Percentiles rank a stretch among this genome's conserved stretches.
These are phyloP conservation scores for Chaenocephalus aceratus DNA, from an alignment of 2,113 vertebrate genomes.

Conservation along the genomic window DNA sequence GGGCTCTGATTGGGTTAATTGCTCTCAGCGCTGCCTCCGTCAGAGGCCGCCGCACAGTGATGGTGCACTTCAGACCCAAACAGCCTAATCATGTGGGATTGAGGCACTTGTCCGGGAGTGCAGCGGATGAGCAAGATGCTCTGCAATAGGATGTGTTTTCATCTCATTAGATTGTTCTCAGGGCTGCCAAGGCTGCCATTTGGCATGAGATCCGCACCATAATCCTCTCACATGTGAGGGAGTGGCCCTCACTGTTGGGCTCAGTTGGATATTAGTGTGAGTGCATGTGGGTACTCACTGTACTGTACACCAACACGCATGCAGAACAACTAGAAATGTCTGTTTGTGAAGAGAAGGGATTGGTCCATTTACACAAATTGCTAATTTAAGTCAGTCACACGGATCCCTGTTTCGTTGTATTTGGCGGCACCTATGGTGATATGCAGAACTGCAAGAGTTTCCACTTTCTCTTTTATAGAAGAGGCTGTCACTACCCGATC, in stretches of 20 bases:
- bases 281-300: background rate
- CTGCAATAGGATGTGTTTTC: slow-evolving; percentile 57
- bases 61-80: slow-evolving; percentile 52
- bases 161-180: slow-evolving; percentile 59
- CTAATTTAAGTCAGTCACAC: background rate
- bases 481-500: too few species aligned
- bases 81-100: slow-evolving; percentile 53
- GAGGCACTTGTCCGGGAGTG: slow-evolving; percentile 56
- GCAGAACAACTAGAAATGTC: background rate
- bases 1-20: slow-evolving; percentile 61
- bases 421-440: too few species aligned
- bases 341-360: background rate
- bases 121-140: slow-evolving; percentile 47
- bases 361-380: background rate
- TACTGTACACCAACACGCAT: background rate
- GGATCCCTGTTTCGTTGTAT: too few species aligned
- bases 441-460: too few species aligned
- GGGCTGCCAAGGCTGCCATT: slow-evolving; percentile 56
- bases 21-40: slow-evolving; percentile 33
- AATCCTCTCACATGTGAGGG: slow-evolving; percentile 53
- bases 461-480: background rate
- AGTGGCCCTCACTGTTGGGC: slow-evolving; percentile 38
- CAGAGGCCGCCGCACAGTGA: slow-evolving; percentile 26
- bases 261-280: slow-evolving; percentile 17
- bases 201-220: slow-evolving; percentile 37